These are phyloP conservation scores for Anolis sagrei DNA, from an alignment of 2,113 vertebrate species.

Conservation along the genomic window DNA sequence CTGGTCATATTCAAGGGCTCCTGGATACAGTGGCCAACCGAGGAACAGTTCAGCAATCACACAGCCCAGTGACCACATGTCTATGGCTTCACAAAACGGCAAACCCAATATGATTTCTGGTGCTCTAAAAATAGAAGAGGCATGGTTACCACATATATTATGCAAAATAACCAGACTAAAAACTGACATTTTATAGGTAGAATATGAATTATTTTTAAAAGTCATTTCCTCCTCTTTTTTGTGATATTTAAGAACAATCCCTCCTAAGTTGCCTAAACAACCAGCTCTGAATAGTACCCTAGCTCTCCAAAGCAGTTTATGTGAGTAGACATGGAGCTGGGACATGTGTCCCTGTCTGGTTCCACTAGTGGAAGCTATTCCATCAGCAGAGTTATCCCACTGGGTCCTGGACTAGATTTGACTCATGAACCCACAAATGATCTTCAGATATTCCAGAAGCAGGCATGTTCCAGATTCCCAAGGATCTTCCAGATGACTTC, in stretches of 20 bases:
- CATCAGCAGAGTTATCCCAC: not conserved
- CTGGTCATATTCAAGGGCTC: slow-evolving; percentile 99
- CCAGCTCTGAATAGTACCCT: not conserved
- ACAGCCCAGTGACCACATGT: slow-evolving; percentile 99
- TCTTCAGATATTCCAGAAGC: too few species aligned
- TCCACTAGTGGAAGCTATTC: not conserved
- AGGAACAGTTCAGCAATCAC: slow-evolving; percentile 99
- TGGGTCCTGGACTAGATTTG: not conserved
- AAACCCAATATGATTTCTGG: slow-evolving; percentile 99
- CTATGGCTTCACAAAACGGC: slow-evolving; percentile 99
- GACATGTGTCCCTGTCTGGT: not conserved
- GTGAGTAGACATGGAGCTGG: not conserved
- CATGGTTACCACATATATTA: slow-evolving; percentile 47
- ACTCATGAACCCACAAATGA: too few species aligned
- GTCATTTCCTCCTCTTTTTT: not conserved
- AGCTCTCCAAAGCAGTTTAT: not conserved
- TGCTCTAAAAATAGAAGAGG: slow-evolving; percentile 85
- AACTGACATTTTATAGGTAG: slow-evolving; percentile 6
- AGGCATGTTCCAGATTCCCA: too few species aligned
- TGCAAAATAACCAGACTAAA: slow-evolving; percentile 28
- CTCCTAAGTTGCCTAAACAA: not conserved
- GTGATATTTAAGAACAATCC: slow-evolving; percentile 5
- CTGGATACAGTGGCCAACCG: slow-evolving; percentile 98
- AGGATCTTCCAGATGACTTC: too few species aligned
- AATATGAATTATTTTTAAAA: slow-evolving; percentile 24